Percentiles rank a stretch among this genome's conserved stretches.
phyloP scores from a whole-genome alignment of 2,888 invertebrate species.

The Nymphalis polychloros region DNA sequence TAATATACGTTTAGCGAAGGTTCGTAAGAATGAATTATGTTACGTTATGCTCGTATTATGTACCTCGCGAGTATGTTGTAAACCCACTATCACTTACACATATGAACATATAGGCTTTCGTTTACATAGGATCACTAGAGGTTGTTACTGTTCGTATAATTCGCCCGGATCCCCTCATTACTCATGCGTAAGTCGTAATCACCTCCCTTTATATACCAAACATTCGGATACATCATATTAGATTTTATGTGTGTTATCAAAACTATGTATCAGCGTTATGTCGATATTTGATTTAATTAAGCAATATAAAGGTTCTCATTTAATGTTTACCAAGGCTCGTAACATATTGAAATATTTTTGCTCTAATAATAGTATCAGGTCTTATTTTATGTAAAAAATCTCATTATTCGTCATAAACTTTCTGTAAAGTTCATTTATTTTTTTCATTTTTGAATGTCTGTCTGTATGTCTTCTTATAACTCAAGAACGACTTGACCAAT shows the following conservation, averaged over 20 bases:
- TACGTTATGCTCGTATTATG: neutral
- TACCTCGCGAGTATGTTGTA: neutral
- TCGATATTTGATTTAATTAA: conserved; percentile 9
- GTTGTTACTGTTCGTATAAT: conserved; percentile 51
- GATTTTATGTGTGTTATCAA: neutral
- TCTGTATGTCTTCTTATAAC: too few species aligned
- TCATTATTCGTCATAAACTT: too few species aligned
- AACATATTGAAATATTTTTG: too few species aligned
- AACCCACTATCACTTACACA: neutral
- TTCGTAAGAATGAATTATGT: neutral
- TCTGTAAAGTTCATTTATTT: too few species aligned
- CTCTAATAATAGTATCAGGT: too few species aligned
- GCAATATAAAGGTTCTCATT: neutral
- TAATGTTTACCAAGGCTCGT: neutral
- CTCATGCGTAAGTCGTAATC: conserved; percentile 38
- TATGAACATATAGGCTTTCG: neutral
- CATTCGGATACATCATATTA: conserved; percentile 19
- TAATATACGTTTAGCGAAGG: too few species aligned
- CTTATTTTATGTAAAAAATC: too few species aligned
- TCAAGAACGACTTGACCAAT: too few species aligned
- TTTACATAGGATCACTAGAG: conserved; percentile 16
- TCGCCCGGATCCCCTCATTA: conserved; percentile 52
- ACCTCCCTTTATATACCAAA: conserved; percentile 8
- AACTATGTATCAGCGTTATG: conserved; percentile 7
- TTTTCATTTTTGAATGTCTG: too few species aligned